Evolutionary conservation across 2,113 vertebrate genomes (phyloP).

Genomic region (Leptobrachium ailaonicum): DNA sequence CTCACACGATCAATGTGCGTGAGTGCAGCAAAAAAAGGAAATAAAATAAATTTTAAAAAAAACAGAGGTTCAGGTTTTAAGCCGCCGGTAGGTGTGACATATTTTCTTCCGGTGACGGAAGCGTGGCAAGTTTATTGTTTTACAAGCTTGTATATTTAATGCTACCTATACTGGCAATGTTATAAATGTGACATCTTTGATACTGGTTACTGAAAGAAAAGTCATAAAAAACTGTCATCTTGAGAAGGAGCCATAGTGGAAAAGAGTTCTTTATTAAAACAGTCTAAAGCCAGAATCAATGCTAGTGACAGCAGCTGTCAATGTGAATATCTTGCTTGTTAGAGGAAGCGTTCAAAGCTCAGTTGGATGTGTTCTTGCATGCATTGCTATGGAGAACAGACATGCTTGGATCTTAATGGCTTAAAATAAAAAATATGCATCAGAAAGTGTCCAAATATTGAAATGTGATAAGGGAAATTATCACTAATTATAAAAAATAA

Average conservation of each 20-base stretch:
- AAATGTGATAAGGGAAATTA: no score
- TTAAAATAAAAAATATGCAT: no score
- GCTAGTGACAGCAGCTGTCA: neutral
- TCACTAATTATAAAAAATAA: no score
- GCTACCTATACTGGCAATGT: slow-evolving; percentile 15
- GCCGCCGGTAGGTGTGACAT: neutral
- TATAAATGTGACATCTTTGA: slow-evolving; percentile 42
- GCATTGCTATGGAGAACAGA: neutral
- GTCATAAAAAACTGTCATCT: slow-evolving; percentile 21
- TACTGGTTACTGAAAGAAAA: slow-evolving; percentile 14
- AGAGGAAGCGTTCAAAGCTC: no score
- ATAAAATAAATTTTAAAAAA: neutral
- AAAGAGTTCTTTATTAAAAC: neutral
- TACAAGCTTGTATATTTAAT: slow-evolving; percentile 24
- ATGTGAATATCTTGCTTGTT: slow-evolving; percentile 3
- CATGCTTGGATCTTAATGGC: neutral
- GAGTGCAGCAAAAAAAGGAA: neutral
- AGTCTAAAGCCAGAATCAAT: no score
- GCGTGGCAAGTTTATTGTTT: slow-evolving; percentile 20
- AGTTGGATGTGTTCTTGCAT: neutral
- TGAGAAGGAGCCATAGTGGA: slow-evolving; percentile 20
- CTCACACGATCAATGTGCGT: neutral
- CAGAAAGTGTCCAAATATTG: no score
- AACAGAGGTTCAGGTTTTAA: slow-evolving; percentile 14
- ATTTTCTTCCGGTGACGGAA: neutral